A percentile compares a stretch with the other conserved stretches of the same genome.
phyloP scores from a whole-genome alignment of 2,888 invertebrate species.

The Thalpophila matura region DNA sequence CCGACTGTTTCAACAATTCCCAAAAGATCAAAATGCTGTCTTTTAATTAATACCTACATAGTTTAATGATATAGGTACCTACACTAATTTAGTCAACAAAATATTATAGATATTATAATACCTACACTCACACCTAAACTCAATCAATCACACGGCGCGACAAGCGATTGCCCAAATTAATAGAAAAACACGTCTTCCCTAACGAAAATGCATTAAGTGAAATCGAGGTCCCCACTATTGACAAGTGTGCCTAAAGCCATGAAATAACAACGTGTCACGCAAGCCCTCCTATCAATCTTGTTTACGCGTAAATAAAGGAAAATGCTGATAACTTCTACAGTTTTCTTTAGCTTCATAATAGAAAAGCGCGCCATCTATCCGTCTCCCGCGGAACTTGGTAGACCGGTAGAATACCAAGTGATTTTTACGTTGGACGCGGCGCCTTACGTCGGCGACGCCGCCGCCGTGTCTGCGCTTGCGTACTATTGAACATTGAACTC shows the following conservation, averaged over 20 bases:
- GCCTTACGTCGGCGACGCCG: slow-evolving; percentile 62
- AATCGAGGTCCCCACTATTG: slow-evolving; percentile 43
- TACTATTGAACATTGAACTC: slow-evolving; percentile 45
- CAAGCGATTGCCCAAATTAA: slow-evolving; percentile 39
- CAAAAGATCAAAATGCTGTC: no score
- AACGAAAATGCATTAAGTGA: slow-evolving; percentile 17
- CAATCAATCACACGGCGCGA: slow-evolving; percentile 37
- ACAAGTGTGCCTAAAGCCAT: slow-evolving; percentile 58
- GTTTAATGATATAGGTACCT: no score
- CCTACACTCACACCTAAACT: background rate
- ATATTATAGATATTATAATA: no score
- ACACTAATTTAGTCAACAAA: no score
- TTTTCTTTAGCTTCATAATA: slow-evolving; percentile 5
- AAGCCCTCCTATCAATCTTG: slow-evolving; percentile 42
- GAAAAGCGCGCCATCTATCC: slow-evolving; percentile 81
- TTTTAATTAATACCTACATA: no score
- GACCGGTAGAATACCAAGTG: slow-evolving; percentile 54
- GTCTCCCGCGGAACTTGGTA: slow-evolving; percentile 74
- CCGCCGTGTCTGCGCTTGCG: slow-evolving; percentile 55
- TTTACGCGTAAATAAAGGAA: slow-evolving; percentile 36
- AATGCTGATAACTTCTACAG: slow-evolving; percentile 1
- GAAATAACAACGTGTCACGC: slow-evolving; percentile 69
- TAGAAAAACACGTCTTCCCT: slow-evolving; percentile 38
- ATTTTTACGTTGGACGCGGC: slow-evolving; percentile 61
- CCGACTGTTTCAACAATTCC: no score